Evolutionary conservation across 2,888 invertebrate genomes (phyloP), one percentile per base, ranked within the genome.

Genomic region (Rhagophthalmus giganteus): DNA sequence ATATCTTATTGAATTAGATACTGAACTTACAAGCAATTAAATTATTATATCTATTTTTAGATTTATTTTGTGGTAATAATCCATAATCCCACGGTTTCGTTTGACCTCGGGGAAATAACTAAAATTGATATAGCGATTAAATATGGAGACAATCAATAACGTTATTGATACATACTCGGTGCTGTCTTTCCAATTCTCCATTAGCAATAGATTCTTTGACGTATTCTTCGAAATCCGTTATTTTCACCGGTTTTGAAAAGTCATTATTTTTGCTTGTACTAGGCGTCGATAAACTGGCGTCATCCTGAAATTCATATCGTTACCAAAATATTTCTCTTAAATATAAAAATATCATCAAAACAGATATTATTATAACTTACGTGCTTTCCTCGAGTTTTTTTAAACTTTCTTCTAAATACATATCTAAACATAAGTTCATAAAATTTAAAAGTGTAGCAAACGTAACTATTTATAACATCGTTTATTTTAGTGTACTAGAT

Each of bases 1-100:
- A 20, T n/a, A 30, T n/a, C 7, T 11, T 10, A 10, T 5, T 30
- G 7, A 30, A 40, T n/a, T n/a, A n/a, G n/a, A n/a, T n/a, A n/a
- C n/a, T n/a, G n/a, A 55, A 74, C 74, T 65, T 68, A 78, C 78
- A 78, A n/a, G 78, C 74, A 31, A 72, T 66, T 15, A 78, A 62
- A 62, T 78, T 76, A 24, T 64, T 72, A 44, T 78, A 78, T 41
- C 78, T 69, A 63, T 78, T 78, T 57, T 78, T 78, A 5, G 62
- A 38, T 57, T 74, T 77, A 44, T 77, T 77, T 53, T 69, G 63
- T n/a, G 70, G 65, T n/a, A 68, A 44, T 24, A 63, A 61, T 2
- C 77, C 78, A 37, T 71, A 74, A 2, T 65, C 61, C 61, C 74
- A 74, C 0, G 74, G 63, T 49, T 71, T 71, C 1, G 69, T 74